These are phyloP conservation scores for Fragum fragum DNA, from an alignment of 2,888 invertebrate genomes.

Conservation along the genomic window DNA sequence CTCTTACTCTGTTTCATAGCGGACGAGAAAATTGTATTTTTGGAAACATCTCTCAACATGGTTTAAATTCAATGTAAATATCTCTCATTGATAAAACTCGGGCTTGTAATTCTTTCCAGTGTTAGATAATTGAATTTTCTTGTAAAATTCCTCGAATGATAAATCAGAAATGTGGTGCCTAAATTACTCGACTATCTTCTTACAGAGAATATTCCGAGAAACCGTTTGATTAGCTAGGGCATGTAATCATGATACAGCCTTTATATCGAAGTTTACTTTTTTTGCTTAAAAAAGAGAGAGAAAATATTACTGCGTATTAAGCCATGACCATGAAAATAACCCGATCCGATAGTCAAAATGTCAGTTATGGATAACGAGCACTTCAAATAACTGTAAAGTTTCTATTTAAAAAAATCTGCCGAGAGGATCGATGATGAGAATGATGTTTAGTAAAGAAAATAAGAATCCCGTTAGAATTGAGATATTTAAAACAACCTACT, in stretches of 20 bases:
- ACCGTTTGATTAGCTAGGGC: constrained; percentile 2
- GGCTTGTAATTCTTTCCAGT: not conserved
- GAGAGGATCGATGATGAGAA: no score
- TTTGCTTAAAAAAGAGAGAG: no score
- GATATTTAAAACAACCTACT: no score
- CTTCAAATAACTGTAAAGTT: no score
- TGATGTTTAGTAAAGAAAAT: no score
- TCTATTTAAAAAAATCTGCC: no score
- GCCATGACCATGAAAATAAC: no score
- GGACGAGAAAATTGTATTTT: not conserved
- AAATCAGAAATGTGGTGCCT: not conserved
- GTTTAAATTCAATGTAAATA: constrained; percentile 6
- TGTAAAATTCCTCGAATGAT: constrained; percentile 6
- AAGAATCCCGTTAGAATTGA: no score
- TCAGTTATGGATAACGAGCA: no score
- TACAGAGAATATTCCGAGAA: not conserved
- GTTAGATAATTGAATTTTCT: constrained; percentile 6
- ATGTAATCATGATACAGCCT: not conserved
- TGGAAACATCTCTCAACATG: not conserved
- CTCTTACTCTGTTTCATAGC: no score
- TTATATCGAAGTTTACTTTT: not conserved
- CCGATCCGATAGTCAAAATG: no score
- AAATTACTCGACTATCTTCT: constrained; percentile 6
- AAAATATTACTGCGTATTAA: no score
- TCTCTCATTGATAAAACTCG: not conserved